Conservation (phyloP, 2,797 vertebrate species). For the Labeo calbasu region DNA sequence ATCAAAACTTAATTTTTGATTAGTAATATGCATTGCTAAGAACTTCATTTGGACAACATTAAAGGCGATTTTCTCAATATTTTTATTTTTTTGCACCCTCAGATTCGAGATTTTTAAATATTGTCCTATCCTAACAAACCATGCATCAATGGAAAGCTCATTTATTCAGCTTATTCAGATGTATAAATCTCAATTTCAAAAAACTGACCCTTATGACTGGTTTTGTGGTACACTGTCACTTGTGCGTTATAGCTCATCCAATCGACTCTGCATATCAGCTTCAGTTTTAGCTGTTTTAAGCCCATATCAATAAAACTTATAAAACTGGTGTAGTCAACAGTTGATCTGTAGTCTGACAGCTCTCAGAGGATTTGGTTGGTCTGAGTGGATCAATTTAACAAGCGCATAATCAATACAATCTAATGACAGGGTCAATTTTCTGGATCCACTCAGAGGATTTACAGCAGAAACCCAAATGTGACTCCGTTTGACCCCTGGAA, state of each 20-base stretch:
- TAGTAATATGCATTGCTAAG: too few relatives aligned
- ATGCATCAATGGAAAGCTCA: too few relatives aligned
- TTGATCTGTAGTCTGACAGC: neutral
- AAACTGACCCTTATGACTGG: too few relatives aligned
- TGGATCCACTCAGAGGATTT: neutral
- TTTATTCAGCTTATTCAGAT: too few relatives aligned
- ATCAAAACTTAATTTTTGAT: too few relatives aligned
- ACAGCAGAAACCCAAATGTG: neutral
- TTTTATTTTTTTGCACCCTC: too few relatives aligned
- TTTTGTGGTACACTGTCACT: too few relatives aligned
- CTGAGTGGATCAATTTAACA: slow-evolving; percentile 19
- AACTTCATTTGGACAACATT: too few relatives aligned
- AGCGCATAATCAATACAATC: slow-evolving; percentile 20
- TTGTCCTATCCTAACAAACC: too few relatives aligned
- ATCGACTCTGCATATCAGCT: neutral
- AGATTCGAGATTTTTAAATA: too few relatives aligned
- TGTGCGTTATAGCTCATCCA: neutral
- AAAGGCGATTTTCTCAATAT: too few relatives aligned
- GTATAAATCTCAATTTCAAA: too few relatives aligned
- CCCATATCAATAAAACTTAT: neutral
- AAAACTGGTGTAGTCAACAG: neutral
- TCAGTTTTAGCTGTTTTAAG: neutral
- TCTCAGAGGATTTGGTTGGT: neutral
- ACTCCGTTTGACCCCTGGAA: neutral
- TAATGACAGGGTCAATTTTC: slow-evolving; percentile 16